These are phyloP conservation scores for Philopedon plagiatum DNA, from an alignment of 2,888 invertebrate genomes.

Conservation along the genomic window DNA sequence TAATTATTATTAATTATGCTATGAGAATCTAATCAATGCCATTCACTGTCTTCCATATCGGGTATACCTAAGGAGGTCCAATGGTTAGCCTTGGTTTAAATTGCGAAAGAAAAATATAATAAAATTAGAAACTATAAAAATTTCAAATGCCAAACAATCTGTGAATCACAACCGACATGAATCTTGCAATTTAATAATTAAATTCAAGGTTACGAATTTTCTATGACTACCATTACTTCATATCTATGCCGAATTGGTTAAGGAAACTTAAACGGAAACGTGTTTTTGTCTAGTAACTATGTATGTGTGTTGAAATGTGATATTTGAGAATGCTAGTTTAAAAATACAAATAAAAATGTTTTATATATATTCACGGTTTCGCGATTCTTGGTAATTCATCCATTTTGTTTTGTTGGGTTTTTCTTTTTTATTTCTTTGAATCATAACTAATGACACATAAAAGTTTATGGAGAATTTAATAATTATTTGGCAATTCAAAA, in stretches of 20 bases:
- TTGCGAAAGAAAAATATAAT: conserved; percentile 58
- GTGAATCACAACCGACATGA: conserved; percentile 59
- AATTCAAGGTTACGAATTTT: conserved; percentile 64
- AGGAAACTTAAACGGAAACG: conserved; percentile 31
- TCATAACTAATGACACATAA: too few relatives aligned
- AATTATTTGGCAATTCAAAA: too few relatives aligned
- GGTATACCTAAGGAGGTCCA: conserved; percentile 51
- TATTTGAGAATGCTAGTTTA: conserved; percentile 6
- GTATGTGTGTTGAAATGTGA: conserved; percentile 2
- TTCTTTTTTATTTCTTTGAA: not conserved
- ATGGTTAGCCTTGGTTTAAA: conserved; percentile 53
- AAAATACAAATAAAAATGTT: not conserved
- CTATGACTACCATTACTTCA: conserved; percentile 54
- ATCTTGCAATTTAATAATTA: conserved; percentile 61
- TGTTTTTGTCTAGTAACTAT: conserved; percentile 11
- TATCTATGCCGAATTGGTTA: conserved; percentile 28
- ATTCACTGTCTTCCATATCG: conserved; percentile 44
- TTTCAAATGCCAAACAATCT: conserved; percentile 63
- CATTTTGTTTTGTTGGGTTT: not conserved
- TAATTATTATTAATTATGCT: conserved; percentile 36
- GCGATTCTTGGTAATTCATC: not conserved
- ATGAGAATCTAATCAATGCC: conserved; percentile 48
- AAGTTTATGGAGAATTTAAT: too few relatives aligned
- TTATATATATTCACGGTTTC: not conserved
- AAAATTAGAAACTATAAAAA: conserved; percentile 63